These are phyloP conservation scores for Labeo catla DNA, from an alignment of 2,113 vertebrate species.

Conservation along the genomic window DNA sequence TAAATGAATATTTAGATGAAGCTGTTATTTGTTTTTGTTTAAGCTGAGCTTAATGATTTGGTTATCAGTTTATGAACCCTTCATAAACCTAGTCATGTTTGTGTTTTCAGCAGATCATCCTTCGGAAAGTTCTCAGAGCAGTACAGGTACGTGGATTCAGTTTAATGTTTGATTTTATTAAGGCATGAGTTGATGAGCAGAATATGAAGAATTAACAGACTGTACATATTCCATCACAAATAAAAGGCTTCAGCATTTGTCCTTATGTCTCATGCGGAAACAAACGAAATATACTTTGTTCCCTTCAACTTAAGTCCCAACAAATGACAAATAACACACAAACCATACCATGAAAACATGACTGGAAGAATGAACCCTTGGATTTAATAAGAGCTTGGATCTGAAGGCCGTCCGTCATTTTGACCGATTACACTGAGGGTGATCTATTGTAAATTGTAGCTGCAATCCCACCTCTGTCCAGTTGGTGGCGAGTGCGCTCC, in stretches of 20 bases:
- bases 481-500: no score
- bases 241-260: background rate
- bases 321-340: no score
- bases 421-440: no score
- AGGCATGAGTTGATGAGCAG: background rate
- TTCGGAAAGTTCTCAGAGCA: constrained; percentile 65
- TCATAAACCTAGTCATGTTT: background rate
- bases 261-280: background rate
- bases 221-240: background rate
- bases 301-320: no score
- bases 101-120: constrained; percentile 61
- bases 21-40: background rate
- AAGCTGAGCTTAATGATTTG: background rate
- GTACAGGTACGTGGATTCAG: constrained; percentile 64
- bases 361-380: no score
- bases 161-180: background rate
- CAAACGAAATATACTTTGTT: background rate
- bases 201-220: background rate
- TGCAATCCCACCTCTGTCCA: no score
- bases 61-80: background rate
- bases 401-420: no score
- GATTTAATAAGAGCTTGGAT: no score
- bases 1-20: background rate
- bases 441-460: no score
- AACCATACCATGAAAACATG: no score